phyloP scores from a whole-genome alignment of 2,113 vertebrate species.

The Galbula dea region DNA sequence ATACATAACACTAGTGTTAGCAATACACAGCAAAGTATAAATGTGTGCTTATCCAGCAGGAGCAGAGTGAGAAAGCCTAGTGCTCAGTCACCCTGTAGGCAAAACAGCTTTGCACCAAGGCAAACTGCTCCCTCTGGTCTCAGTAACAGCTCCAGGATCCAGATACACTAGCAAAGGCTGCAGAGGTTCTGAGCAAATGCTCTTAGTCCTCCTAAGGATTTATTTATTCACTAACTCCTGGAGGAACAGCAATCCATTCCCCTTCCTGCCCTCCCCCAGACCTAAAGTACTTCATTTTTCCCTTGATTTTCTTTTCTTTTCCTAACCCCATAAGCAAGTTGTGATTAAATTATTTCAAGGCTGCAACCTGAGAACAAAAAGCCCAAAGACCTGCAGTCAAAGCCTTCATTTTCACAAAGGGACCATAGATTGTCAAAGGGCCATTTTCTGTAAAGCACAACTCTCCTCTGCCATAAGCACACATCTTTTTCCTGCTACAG shows the following conservation, averaged over 20 bases:
- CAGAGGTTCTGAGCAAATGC: not conserved
- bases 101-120: not conserved
- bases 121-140: not conserved
- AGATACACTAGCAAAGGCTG: not conserved
- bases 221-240: not conserved
- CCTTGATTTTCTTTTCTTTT: not conserved
- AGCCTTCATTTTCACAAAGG: not conserved
- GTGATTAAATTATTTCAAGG: not conserved
- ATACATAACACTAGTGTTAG: not conserved
- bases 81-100: not conserved
- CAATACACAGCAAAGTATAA: not conserved
- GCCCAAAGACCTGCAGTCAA: not conserved
- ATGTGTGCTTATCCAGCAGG: not conserved
- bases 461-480: not conserved
- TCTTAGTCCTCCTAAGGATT: not conserved
- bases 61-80: not conserved
- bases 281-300: accelerated
- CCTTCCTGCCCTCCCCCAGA: not conserved
- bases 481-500: not conserved
- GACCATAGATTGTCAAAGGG: not conserved
- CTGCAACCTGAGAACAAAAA: not conserved
- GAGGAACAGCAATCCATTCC: not conserved
- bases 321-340: not conserved
- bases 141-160: not conserved
- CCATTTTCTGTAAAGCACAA: not conserved